A percentile compares a stretch with the other conserved stretches of the same genome.
phyloP scores from a whole-genome alignment of 2,797 vertebrate species.

The Artibeus jamaicensis region DNA sequence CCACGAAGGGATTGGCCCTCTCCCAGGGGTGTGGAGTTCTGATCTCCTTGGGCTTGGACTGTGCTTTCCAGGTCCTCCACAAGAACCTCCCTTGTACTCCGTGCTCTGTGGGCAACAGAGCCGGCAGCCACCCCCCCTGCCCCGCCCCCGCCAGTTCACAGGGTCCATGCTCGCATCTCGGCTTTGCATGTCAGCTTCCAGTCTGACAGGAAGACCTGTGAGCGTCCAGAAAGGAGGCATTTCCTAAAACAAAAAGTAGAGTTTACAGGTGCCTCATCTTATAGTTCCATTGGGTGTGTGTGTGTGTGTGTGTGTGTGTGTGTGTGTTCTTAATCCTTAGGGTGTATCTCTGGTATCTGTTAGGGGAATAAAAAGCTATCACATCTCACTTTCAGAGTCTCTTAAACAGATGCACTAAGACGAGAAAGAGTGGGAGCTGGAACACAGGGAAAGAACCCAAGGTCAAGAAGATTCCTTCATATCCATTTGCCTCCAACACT shows the following conservation, averaged over 20 bases:
- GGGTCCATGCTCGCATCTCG: background rate
- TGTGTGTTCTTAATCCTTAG: background rate
- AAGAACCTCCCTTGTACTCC: background rate
- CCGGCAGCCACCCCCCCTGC: no score
- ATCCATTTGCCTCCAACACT: background rate
- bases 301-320: background rate
- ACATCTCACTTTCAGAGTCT: background rate
- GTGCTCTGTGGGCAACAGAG: background rate
- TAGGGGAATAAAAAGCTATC: background rate
- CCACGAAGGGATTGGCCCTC: slow-evolving; percentile 2
- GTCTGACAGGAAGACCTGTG: background rate
- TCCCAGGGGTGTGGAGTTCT: slow-evolving; percentile 14
- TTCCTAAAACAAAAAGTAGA: background rate
- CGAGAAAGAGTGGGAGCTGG: background rate
- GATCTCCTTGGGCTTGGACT: background rate
- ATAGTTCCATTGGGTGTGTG: background rate
- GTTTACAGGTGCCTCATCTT: background rate
- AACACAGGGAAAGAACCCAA: background rate
- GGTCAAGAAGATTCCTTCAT: background rate
- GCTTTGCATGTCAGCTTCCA: background rate
- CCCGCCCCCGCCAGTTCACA: rapidly evolving
- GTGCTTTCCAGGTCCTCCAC: slow-evolving; percentile 50
- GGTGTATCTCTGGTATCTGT: background rate
- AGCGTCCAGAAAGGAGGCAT: background rate
- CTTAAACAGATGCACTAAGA: background rate